Evolutionary conservation across 1,140 invertebrate species (phyloP).

Genomic region (Eriocheir sinensis): DNA sequence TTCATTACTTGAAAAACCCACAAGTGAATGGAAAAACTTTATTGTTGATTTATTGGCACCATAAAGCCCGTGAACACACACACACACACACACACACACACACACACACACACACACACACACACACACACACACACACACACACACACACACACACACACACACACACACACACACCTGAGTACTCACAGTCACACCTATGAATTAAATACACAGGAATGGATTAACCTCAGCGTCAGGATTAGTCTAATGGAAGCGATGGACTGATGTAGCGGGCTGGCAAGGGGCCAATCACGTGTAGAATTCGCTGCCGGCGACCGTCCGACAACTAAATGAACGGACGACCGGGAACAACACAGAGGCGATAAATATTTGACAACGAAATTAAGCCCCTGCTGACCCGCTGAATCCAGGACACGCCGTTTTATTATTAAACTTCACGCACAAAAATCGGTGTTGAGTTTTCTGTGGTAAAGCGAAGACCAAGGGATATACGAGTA

Average conservation of each 20-base stretch:
- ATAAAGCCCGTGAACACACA: not conserved
- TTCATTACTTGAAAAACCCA: not conserved
- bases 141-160: conserved; percentile 11
- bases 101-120: conserved; percentile 29
- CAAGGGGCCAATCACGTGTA: conserved; percentile 48
- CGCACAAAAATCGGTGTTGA: not conserved
- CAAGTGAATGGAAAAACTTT: not conserved
- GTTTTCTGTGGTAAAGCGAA: not conserved
- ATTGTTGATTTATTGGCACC: not conserved
- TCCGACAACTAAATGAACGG: conserved; percentile 1
- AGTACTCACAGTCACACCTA: not conserved
- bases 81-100: conserved; percentile 39
- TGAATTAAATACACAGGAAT: conserved; percentile 52
- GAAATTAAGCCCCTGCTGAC: not conserved
- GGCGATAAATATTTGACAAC: conserved; percentile 24
- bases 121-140: conserved; percentile 42
- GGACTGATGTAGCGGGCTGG: conserved; percentile 32
- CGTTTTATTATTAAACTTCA: conserved; percentile 26
- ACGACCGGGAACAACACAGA: not conserved
- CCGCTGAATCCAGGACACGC: not conserved
- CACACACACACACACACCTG: not conserved
- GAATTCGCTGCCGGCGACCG: conserved; percentile 18
- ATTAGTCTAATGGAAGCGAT: conserved; percentile 54
- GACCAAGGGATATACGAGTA: not conserved
- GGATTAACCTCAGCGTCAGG: conserved; percentile 30